Conservation (phyloP, 2,888 invertebrate genomes). For the Andrena trimmerana region DNA sequence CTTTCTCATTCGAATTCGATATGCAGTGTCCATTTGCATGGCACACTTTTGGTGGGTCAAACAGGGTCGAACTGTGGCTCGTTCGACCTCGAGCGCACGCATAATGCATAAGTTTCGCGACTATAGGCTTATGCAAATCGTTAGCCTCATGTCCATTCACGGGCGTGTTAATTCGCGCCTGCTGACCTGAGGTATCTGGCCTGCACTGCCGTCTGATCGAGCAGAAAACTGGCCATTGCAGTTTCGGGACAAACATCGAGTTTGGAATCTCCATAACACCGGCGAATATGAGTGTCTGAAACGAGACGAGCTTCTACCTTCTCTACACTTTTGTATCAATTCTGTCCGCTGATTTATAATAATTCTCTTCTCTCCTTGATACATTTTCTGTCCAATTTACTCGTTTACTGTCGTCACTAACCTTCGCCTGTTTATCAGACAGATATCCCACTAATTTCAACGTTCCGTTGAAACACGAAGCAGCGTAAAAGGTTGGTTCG, state of each 20-base stretch:
- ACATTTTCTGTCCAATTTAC: not conserved
- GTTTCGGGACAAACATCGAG: conserved; percentile 5
- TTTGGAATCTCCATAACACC: not conserved
- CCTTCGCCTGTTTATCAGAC: not conserved
- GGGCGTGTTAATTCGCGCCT: conserved; percentile 32
- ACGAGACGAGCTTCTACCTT: not conserved
- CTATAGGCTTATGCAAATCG: conserved; percentile 36
- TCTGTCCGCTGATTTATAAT: too few species aligned
- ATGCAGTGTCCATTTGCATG: not conserved
- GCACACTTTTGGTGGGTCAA: conserved; percentile 1
- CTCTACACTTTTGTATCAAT: too few species aligned
- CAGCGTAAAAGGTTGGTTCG: conserved; percentile 1
- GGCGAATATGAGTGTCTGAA: not conserved
- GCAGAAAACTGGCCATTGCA: conserved; percentile 5
- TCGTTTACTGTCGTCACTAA: not conserved
- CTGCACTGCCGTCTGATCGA: conserved; percentile 2
- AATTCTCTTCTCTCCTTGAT: not conserved
- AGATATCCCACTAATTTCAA: not conserved
- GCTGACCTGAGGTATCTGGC: conserved; percentile 16
- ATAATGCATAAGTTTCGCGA: conserved; percentile 61
- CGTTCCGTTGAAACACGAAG: not conserved
- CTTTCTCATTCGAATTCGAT: not conserved
- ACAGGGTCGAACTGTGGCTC: conserved; percentile 6
- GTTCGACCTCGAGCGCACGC: conserved; percentile 37
- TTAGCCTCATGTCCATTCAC: conserved; percentile 13